Conservation (phyloP, 2,888 invertebrate species). For the Acrobasis repandana region DNA sequence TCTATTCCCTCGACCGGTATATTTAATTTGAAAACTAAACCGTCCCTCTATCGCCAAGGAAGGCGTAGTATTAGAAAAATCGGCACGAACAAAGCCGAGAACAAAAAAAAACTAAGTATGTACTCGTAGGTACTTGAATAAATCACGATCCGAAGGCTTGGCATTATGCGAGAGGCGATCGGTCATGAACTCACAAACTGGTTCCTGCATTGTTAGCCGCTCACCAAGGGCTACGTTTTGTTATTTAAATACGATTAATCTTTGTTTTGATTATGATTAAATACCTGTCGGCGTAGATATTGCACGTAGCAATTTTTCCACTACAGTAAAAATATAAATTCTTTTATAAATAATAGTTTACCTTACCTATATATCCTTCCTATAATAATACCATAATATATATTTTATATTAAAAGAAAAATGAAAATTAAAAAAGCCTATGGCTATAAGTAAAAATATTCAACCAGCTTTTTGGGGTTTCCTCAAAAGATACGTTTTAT, state of each 20-base stretch:
- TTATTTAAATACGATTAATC: slow-evolving; percentile 27
- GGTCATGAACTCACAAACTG: slow-evolving; percentile 79
- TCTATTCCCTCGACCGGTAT: too few relatives aligned
- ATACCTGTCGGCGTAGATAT: neutral
- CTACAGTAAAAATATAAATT: too few relatives aligned
- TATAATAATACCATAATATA: too few relatives aligned
- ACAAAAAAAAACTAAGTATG: slow-evolving; percentile 32
- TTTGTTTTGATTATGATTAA: slow-evolving; percentile 20
- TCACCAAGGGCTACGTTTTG: slow-evolving; percentile 38
- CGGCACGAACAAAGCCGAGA: slow-evolving; percentile 1
- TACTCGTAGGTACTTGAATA: slow-evolving; percentile 53
- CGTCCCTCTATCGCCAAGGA: neutral
- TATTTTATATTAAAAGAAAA: too few relatives aligned
- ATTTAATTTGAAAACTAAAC: neutral
- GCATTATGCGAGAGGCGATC: slow-evolving; percentile 65
- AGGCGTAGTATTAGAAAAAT: neutral
- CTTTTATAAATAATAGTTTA: too few relatives aligned
- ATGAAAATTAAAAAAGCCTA: too few relatives aligned
- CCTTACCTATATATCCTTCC: too few relatives aligned
- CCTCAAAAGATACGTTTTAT: too few relatives aligned
- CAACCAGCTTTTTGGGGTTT: too few relatives aligned
- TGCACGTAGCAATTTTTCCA: neutral
- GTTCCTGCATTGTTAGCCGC: slow-evolving; percentile 65
- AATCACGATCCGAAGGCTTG: slow-evolving; percentile 62
- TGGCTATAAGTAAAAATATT: too few relatives aligned